Base-by-base conservation (phyloP, 2,888 invertebrate species). In the Lithophane semibrunnea region DNA sequence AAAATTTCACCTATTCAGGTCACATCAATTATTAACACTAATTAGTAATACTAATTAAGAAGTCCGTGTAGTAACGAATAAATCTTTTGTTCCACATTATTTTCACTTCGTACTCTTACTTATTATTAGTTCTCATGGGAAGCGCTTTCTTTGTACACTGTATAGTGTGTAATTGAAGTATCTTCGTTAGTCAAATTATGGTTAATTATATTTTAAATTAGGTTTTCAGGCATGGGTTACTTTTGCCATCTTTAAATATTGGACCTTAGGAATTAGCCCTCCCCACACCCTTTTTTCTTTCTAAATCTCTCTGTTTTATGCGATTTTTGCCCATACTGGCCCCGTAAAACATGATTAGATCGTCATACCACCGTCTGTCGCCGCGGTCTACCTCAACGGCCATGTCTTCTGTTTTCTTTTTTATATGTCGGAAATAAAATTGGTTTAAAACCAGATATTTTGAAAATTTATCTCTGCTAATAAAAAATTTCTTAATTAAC, bases 31-130 rank as follows among this genome's bases (percentile, higher is more conserved):
- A 77, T 44, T 61, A 80, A 67, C 42, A 64, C 58, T 79, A 68
- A 79, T 82, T 83, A 77, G 58, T 69, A 66, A 76, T 76, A 69
- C 80, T 73, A 75, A 81, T 85, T 70, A 83, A 29, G 44, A 83
- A 29, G 44, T 42, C 44, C 12, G 70, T 64, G 63, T 63, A 63
- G 24, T 21, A 64, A 68, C 47, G 54, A 65, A 85, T 70, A 56
- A 69, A 69, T 72, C 60, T 85, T 49, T 65, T 69, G 64, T 76
- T 82, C 65, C 74, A 63, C 85, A 69, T 54, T 72, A 75, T 75
- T 79, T 75, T 82, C 83, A 66, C 84, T 52, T 52, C n/a, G 54
- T 56, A 10, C 12, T 76, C 64, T 71, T 78, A 61, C 47, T 73
- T 74, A 52, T 67, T 10, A 74, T 65, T 63, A 66, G 63, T 73